Conservation (phyloP, 2,888 invertebrate species). For the Timema cristinae region DNA sequence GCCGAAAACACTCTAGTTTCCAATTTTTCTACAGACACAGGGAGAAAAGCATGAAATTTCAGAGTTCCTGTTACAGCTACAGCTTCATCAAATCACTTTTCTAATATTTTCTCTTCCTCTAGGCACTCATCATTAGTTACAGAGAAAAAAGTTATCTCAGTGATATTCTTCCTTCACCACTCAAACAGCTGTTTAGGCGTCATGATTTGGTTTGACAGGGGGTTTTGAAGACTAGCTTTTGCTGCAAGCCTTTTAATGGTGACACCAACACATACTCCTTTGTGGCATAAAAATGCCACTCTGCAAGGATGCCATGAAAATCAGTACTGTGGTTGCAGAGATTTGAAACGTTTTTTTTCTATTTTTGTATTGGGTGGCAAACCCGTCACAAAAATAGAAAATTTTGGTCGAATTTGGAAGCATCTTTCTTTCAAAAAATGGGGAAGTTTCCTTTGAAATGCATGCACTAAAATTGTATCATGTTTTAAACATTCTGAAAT, state of each 20-base stretch:
- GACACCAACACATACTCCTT: conserved; percentile 29
- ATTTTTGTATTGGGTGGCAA: conserved; percentile 20
- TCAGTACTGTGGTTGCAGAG: conserved; percentile 18
- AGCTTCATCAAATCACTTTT: conserved; percentile 13
- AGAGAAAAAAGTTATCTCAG: conserved; percentile 8
- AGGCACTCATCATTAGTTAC: conserved; percentile 17
- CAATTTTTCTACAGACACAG: not conserved
- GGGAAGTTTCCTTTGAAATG: conserved; percentile 3
- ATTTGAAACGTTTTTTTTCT: conserved; percentile 24
- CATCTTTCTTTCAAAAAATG: conserved; percentile 1
- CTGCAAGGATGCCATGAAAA: conserved; percentile 22
- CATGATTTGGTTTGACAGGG: conserved; percentile 18
- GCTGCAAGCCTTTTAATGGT: conserved; percentile 31
- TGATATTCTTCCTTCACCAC: conserved; percentile 13
- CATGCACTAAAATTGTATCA: conserved; percentile 3
- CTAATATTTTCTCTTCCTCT: conserved; percentile 16
- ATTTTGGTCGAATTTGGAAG: not conserved
- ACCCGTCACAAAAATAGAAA: conserved; percentile 18
- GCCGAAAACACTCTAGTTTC: conserved; percentile 12
- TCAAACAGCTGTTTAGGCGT: conserved; percentile 20
- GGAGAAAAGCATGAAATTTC: conserved; percentile 16
- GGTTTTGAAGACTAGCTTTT: conserved; percentile 29
- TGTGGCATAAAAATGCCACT: no score
- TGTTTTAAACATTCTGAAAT: conserved; percentile 8
- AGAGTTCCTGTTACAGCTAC: conserved; percentile 14